phyloP scores from a whole-genome alignment of 2,113 vertebrate species.

The Dipodomys stephensi region DNA sequence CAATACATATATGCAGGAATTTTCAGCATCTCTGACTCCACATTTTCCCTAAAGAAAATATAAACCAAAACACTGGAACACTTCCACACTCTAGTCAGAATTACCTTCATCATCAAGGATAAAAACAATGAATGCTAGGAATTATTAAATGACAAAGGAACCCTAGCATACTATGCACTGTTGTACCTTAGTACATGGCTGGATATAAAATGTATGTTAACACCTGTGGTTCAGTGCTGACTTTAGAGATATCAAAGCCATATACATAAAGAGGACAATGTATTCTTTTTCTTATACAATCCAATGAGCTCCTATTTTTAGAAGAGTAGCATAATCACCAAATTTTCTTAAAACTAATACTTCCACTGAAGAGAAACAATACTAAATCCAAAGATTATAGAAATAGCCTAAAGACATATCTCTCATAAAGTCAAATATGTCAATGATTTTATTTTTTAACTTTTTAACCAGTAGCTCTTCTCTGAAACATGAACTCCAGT shows the following conservation, averaged over 20 bases:
- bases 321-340: background rate
- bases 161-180: no score
- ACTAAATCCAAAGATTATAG: background rate
- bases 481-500: slow-evolving; percentile 36
- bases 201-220: background rate
- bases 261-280: background rate
- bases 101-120: no score
- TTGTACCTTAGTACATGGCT: no score
- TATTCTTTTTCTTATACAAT: background rate
- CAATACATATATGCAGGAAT: no score
- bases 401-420: background rate
- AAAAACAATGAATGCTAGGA: no score
- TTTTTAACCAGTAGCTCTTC: background rate
- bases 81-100: no score
- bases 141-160: no score
- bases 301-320: background rate
- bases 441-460: background rate
- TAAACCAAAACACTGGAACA: no score
- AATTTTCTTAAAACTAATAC: background rate
- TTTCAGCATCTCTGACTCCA: no score
- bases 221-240: background rate
- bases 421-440: background rate
- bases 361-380: slow-evolving; percentile 13
- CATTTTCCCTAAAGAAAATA: no score
- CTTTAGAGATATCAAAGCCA: background rate